Conservation (phyloP, 2,797 vertebrate genomes). For the Buceros bicornis region DNA sequence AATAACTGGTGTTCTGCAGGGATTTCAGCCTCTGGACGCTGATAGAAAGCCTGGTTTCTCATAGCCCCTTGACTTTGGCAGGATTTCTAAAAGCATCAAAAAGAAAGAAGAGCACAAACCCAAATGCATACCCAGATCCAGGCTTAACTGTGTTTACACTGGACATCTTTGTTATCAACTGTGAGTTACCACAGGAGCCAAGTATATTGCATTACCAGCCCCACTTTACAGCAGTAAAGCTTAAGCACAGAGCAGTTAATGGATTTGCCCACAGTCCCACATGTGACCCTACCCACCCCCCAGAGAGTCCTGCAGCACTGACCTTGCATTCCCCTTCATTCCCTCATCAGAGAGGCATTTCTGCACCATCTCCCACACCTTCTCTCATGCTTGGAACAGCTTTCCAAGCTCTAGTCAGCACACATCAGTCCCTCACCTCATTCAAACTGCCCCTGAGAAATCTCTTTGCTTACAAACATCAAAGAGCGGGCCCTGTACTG, state of each 20-base stretch:
- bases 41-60: constrained; percentile 27
- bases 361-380: constrained; percentile 74
- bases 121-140: constrained; percentile 35
- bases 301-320: constrained; percentile 24
- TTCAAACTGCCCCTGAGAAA: constrained; percentile 67
- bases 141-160: constrained; percentile 67
- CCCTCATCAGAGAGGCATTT: constrained; percentile 72
- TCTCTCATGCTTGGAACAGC: constrained; percentile 67
- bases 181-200: constrained; percentile 63
- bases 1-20: constrained; percentile 42
- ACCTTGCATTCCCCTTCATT: constrained; percentile 71
- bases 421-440: constrained; percentile 71
- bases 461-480: constrained; percentile 58
- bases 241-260: constrained; percentile 67
- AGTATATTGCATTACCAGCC: constrained; percentile 54
- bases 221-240: constrained; percentile 29
- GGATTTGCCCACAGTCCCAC: constrained; percentile 34
- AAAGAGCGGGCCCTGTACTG: constrained; percentile 23
- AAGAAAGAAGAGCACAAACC: constrained; percentile 9
- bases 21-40: constrained; percentile 6
- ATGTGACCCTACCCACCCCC: constrained; percentile 46
- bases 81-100: constrained; percentile 20
- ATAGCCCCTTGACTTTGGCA: constrained; percentile 17
- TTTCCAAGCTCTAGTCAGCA: constrained; percentile 70
- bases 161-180: constrained; percentile 63